These are phyloP conservation scores for Cosmia pyralina DNA, from an alignment of 2,888 invertebrate species.

Conservation along the genomic window DNA sequence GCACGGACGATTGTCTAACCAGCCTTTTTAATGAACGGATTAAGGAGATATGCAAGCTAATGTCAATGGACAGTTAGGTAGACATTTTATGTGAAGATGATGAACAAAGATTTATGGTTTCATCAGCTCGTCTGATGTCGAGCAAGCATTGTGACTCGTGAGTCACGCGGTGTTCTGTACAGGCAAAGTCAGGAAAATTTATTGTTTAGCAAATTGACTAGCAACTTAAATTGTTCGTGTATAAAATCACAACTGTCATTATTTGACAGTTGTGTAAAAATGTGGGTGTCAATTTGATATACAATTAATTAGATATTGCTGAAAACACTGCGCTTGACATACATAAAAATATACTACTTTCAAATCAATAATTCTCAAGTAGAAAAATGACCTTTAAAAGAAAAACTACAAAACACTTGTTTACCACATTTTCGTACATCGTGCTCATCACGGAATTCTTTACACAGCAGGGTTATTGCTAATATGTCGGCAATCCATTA, in stretches of 20 bases:
- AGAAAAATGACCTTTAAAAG: too few species aligned
- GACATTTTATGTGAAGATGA: conserved; percentile 18
- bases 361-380: too few species aligned
- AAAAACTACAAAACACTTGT: background rate
- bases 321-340: too few species aligned
- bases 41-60: conserved; percentile 27
- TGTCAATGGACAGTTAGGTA: conserved; percentile 11
- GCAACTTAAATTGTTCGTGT: background rate
- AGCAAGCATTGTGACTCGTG: background rate
- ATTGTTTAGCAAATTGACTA: background rate
- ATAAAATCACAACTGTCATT: background rate
- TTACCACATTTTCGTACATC: background rate
- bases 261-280: background rate
- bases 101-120: background rate
- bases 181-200: background rate
- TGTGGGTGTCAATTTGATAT: too few species aligned
- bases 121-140: background rate
- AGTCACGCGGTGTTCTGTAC: background rate
- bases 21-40: conserved; percentile 52
- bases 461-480: too few species aligned
- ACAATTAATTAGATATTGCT: background rate
- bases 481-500: too few species aligned
- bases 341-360: too few species aligned
- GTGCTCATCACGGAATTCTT: conserved; percentile 11
- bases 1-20: conserved; percentile 53